Base-by-base conservation (phyloP, 2,888 invertebrate species). In the Clivina fossor region DNA sequence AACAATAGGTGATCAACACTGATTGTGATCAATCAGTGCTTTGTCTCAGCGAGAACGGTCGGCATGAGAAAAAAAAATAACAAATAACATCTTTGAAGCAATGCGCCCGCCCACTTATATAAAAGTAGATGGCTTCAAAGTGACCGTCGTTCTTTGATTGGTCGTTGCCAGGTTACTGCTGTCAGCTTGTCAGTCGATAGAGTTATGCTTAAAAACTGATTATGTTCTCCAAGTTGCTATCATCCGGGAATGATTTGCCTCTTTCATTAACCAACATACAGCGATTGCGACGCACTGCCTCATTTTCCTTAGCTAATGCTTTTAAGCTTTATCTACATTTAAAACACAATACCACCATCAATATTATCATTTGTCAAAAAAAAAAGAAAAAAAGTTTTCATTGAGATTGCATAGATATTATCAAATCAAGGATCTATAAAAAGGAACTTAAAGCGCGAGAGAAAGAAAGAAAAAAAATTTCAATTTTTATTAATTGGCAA, bases 21-120 rank as follows among this genome's bases (percentile, higher is more conserved):
- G 62, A 62, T 63, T 63, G 59, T 60, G 60, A 68, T 67, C 66
- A 67, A 68, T 67, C 67, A 67, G 67, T 65, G 65, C 67, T 66
- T 67, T 68, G 67, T 68, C 67, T 67, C 68, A 66, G 44, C 44
- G 32, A 53, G 53, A 53, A 53, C 53, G 24, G 43, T 53, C 53
- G 37, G 37, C 44, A 53, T 26, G 63, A n/a, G n/a, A n/a, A n/a
- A 64, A 64, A 63, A 66, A 65, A 67, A 65, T 66, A 65, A 65
- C 66, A 66, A 66, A 66, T 66, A 65, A 44, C 44, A 66, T 67
- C 62, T 63, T 53, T 63, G 62, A 64, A 59, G 64, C 61, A 61
- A n/a, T 60, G 64, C 64, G 58, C 59, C 65, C 67, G 66, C 66
- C 68, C 65, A 67, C 65, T 66, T 66, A 64, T 64, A 63, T 65